Evolutionary conservation across 2,797 vertebrate genomes (phyloP).

Genomic region (Ataeniobius toweri): DNA sequence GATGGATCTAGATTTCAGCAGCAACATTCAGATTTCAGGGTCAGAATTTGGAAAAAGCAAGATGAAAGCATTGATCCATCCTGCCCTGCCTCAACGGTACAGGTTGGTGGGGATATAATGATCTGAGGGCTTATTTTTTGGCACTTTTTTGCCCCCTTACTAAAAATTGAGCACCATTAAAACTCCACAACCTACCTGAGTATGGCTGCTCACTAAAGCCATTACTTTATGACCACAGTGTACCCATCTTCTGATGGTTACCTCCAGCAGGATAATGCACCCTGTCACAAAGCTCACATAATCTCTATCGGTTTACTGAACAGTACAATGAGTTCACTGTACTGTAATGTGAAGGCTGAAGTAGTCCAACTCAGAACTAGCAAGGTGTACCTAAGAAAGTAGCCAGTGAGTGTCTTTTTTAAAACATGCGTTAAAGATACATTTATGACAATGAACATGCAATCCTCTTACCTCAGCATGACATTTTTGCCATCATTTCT

Average conservation of each 20-base stretch:
- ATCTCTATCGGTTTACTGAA: not conserved
- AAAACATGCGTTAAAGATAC: not conserved
- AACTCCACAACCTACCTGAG: not conserved
- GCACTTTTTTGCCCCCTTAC: not conserved
- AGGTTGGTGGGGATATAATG: not conserved
- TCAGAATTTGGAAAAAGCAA: not conserved
- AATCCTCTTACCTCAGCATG: slow-evolving; percentile 85
- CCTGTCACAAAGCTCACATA: not conserved
- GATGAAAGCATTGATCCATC: not conserved
- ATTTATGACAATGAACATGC: not conserved
- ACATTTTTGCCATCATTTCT: slow-evolving; percentile 87
- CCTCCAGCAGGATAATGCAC: not conserved
- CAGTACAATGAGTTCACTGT: not conserved
- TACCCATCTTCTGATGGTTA: not conserved
- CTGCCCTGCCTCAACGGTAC: not conserved
- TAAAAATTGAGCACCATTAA: not conserved
- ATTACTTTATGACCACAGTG: not conserved
- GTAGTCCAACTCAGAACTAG: not conserved
- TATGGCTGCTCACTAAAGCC: not conserved
- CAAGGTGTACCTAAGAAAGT: not conserved
- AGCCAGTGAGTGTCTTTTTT: not conserved
- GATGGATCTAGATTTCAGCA: not conserved
- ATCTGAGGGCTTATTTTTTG: not conserved
- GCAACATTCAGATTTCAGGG: not conserved
- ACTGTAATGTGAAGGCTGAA: not conserved